phyloP scores from a whole-genome alignment of 2,888 invertebrate genomes.

The Diploptera punctata region DNA sequence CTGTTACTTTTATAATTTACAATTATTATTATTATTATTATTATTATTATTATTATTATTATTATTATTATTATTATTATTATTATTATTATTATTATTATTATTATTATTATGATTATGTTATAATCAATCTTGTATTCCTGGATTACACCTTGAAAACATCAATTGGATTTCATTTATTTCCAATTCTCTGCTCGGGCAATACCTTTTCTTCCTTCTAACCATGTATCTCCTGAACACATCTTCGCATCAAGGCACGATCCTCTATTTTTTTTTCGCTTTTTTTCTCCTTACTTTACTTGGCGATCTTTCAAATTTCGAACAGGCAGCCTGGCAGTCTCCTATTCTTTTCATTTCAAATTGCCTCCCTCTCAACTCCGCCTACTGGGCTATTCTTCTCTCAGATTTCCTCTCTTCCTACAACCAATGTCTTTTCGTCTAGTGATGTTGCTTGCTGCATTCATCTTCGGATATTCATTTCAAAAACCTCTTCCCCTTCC shows the following conservation, averaged over 20 bases:
- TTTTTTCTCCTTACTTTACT: neutral
- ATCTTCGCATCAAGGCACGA: neutral
- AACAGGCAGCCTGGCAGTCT: neutral
- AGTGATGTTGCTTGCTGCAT: slow-evolving; percentile 24
- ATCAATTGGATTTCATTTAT: neutral
- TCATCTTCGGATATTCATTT: slow-evolving; percentile 33
- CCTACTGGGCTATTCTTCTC: slow-evolving; percentile 24
- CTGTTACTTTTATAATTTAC: no score
- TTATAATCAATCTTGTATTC: no score
- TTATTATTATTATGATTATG: no score
- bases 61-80: no score
- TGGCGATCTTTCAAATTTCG: slow-evolving; percentile 37
- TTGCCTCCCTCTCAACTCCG: slow-evolving; percentile 27
- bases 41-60: no score
- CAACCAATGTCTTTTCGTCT: slow-evolving; percentile 21
- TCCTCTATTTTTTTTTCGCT: neutral
- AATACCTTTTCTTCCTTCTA: neutral
- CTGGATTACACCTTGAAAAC: neutral
- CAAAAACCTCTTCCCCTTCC: slow-evolving; percentile 14
- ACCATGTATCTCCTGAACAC: neutral
- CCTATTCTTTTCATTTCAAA: slow-evolving; percentile 36
- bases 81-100: no score
- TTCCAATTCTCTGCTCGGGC: neutral
- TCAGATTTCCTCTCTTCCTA: slow-evolving; percentile 10
- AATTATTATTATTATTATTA: no score